Base-by-base conservation (phyloP, 2,797 vertebrate species). In the Malacoraja senta region DNA sequence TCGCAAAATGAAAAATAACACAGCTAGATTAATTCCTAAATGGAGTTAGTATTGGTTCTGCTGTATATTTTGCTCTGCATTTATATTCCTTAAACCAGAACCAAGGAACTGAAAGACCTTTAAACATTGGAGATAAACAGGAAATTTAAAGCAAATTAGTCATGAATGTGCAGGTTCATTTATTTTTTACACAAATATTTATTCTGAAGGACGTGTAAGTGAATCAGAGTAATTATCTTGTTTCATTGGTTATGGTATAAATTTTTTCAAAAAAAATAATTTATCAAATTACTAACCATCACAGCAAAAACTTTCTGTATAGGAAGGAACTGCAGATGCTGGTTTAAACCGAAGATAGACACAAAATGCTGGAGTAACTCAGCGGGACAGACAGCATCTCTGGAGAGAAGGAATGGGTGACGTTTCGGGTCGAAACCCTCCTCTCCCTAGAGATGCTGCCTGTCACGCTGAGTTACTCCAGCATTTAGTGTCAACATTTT, bases 31-130 rank as follows among this genome's bases (percentile, higher is more conserved):
- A 65, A 8, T 88, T 65, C 3, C n/a, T 88, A 65, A 65, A n/a
- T 88, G 58, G n/a, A 65, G 84, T 88, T 88, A 9, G 84, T n/a
- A 15, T 86, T 86, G 83, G 26, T 61, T 88, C 32, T 65, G 65
- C 61, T 83, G 9, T n/a, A 32, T 86, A 2, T 86, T 53, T 53
- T 53, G 44, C 44, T 53, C 6, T 53, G 4, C 6, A 12, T 84
- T 12, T 84, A 32, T 88, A 65, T 88, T 32, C 63, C 65, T 35
- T 29, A 84, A 65, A 65, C 61, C 32, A 61, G 6, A 32, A 65
- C 58, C 15, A 83, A 83, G 58, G 15, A 88, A 88, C 32, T 65
- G 7, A 17, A 63, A 63, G 13, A 32, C 83, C 26, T 2, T 78
- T 63, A 63, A 84, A n/a, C 17, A 65, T 17, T 65, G 61, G 61